Percentiles rank a stretch among this genome's conserved stretches.
Evolutionary conservation across 2,797 vertebrate genomes (phyloP).

Genomic region (Siniperca scherzeri): DNA sequence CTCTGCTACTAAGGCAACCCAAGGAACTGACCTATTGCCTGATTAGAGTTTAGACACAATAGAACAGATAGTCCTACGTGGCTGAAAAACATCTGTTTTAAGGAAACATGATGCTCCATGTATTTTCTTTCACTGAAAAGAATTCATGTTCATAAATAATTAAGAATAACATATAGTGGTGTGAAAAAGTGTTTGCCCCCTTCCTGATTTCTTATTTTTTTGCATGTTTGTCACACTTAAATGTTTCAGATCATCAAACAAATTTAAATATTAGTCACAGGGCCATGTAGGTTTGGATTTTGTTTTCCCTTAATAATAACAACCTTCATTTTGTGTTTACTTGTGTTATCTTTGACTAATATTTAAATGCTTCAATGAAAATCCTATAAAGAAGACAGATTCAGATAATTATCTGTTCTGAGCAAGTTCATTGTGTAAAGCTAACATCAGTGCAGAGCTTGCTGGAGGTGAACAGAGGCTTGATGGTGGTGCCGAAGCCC

Average conservation of each 20-base stretch:
- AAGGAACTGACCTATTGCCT: conserved; percentile 69
- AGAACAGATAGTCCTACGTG: conserved; percentile 54
- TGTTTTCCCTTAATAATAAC: too few relatives aligned
- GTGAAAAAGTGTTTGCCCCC: too few relatives aligned
- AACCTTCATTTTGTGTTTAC: too few relatives aligned
- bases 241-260: too few relatives aligned
- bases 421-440: conserved; percentile 24
- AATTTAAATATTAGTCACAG: too few relatives aligned
- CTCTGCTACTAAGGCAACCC: conserved; percentile 86
- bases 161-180: neutral
- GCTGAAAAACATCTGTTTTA: conserved; percentile 59
- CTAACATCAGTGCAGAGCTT: conserved; percentile 93
- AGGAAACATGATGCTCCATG: conserved; percentile 14
- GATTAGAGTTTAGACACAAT: conserved; percentile 66
- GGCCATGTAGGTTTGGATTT: too few relatives aligned
- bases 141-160: conserved; percentile 6
- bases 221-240: too few relatives aligned
- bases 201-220: too few relatives aligned
- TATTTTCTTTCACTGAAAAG: neutral
- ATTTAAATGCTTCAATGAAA: neutral
- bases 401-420: neutral
- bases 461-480: conserved; percentile 91
- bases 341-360: too few relatives aligned
- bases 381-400: neutral
- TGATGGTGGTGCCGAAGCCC: conserved; percentile 85